These are phyloP conservation scores for Chromoteleia sp. DNA, from an alignment of 2,888 invertebrate genomes.

Conservation along the genomic window DNA sequence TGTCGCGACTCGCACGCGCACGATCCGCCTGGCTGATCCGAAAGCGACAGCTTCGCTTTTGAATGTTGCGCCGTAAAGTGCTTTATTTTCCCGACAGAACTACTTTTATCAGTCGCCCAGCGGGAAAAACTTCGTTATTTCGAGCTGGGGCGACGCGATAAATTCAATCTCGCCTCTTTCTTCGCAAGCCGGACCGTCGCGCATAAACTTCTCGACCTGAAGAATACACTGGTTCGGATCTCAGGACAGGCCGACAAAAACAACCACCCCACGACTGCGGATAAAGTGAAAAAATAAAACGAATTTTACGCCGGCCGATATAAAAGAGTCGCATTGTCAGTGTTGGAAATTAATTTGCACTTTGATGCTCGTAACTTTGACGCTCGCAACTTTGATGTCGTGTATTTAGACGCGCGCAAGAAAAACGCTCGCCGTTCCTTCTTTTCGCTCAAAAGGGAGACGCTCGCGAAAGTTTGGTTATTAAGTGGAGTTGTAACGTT, in stretches of 20 bases:
- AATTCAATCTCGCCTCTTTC: slow-evolving; percentile 74
- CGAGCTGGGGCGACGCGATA: slow-evolving; percentile 72
- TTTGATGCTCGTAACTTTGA: slow-evolving; percentile 30
- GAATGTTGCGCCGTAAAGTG: slow-evolving; percentile 48
- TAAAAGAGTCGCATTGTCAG: slow-evolving; percentile 19
- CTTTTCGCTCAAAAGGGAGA: background rate
- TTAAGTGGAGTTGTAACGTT: slow-evolving; percentile 12
- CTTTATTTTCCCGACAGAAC: slow-evolving; percentile 61
- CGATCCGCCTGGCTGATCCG: slow-evolving; percentile 23
- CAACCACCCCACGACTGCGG: slow-evolving; percentile 45
- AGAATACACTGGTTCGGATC: slow-evolving; percentile 53
- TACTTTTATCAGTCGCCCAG: slow-evolving; percentile 74
- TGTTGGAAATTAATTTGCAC: slow-evolving; percentile 55
- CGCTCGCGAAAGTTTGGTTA: slow-evolving; percentile 4
- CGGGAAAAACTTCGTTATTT: slow-evolving; percentile 74
- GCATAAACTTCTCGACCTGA: slow-evolving; percentile 64
- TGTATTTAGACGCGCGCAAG: slow-evolving; percentile 1
- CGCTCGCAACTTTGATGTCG: slow-evolving; percentile 28
- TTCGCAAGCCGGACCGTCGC: slow-evolving; percentile 58
- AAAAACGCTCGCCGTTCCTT: background rate
- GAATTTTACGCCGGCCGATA: slow-evolving; percentile 42
- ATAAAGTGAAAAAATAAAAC: slow-evolving; percentile 48
- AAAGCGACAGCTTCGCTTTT: slow-evolving; percentile 25
- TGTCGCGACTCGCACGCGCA: slow-evolving; percentile 15
- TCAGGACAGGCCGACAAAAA: slow-evolving; percentile 51